Base-by-base conservation (phyloP, 2,113 vertebrate genomes). In the Riparia riparia region DNA sequence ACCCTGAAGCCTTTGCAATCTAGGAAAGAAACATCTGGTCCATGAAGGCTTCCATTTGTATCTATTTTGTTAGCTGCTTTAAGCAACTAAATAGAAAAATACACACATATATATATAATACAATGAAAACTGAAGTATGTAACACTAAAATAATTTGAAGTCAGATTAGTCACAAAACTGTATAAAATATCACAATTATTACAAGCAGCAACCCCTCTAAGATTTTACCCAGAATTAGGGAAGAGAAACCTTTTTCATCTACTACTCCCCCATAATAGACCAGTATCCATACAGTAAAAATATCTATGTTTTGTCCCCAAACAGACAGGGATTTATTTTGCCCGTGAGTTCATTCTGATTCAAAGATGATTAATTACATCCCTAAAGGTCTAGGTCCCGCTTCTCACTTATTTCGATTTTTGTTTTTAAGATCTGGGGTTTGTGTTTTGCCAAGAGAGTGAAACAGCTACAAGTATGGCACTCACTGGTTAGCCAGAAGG, bases 21-120 rank as follows among this genome's bases (percentile, higher is more conserved):
- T 84, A 79, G 25, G 81, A 92, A 92, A 74, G 54, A 84, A 96
- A 95, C 72, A 94, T 95, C 80, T 96, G 95, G 77, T 79, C 47
- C 25, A 26, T 64, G 64, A 89, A 89, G 47, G 47, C 82, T 97
- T 89, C 77, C 89, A 91, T 86, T 97, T 79, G 21, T 86, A 84
- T 86, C 60, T 92, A 37, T 86, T 91, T 91, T 84, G 28, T 78
- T 79, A 92, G 91, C 44, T 56, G n/a, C 18, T 68, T 92, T 76
- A 92, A 81, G 28, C 17, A 86, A 89, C 44, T 63, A 79, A 86
- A 63, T 25, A 74, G 32, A 68, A 90, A 81, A 71, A 80, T 45
- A 68, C 9, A 17, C 13, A 24, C 61, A 86, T 44, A 83, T 41
- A 28, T 31, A 31, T 31, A 16, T 37, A 88, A 90, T 44, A 16